phyloP scores from a whole-genome alignment of 64 coral and sea anemone species.

The Dendronephthya gigantea region DNA sequence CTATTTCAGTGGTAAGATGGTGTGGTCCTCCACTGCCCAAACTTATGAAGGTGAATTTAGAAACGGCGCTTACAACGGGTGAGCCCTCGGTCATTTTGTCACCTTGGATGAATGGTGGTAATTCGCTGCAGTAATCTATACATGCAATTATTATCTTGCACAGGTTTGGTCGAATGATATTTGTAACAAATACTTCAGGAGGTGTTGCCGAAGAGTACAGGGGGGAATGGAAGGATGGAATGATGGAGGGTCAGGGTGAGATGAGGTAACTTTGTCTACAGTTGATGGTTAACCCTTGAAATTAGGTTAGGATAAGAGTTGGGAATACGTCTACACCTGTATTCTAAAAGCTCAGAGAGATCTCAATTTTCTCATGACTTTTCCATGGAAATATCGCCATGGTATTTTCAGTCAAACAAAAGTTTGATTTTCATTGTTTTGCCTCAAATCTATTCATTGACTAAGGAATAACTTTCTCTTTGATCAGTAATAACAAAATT shows the following conservation, averaged over 20 bases:
- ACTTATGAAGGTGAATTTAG: slow-evolving; percentile 79
- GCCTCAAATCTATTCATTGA: too few species aligned
- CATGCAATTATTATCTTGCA: neutral
- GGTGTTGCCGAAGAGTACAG: slow-evolving; percentile 55
- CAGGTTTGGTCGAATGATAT: slow-evolving; percentile 72
- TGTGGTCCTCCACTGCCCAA: slow-evolving; percentile 57
- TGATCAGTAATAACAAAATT: too few species aligned
- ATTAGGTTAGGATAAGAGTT: too few species aligned
- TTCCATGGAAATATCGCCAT: too few species aligned
- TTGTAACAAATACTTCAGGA: slow-evolving; percentile 32
- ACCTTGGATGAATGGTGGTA: neutral
- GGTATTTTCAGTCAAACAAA: too few species aligned
- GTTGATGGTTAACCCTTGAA: neutral
- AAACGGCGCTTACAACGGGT: slow-evolving; percentile 68
- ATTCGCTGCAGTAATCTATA: too few species aligned
- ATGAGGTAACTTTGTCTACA: slow-evolving; percentile 44
- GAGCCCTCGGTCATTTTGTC: neutral
- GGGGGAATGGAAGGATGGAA: slow-evolving; percentile 70
- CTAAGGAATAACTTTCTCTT: too few species aligned
- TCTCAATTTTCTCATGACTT: too few species aligned
- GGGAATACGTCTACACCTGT: too few species aligned
- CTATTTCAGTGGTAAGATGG: slow-evolving; percentile 73
- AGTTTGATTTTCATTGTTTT: too few species aligned
- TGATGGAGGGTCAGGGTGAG: slow-evolving; percentile 78
- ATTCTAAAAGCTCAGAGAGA: too few species aligned